These are phyloP conservation scores for Emys orbicularis DNA, from an alignment of 2,797 vertebrate genomes.

Conservation along the genomic window DNA sequence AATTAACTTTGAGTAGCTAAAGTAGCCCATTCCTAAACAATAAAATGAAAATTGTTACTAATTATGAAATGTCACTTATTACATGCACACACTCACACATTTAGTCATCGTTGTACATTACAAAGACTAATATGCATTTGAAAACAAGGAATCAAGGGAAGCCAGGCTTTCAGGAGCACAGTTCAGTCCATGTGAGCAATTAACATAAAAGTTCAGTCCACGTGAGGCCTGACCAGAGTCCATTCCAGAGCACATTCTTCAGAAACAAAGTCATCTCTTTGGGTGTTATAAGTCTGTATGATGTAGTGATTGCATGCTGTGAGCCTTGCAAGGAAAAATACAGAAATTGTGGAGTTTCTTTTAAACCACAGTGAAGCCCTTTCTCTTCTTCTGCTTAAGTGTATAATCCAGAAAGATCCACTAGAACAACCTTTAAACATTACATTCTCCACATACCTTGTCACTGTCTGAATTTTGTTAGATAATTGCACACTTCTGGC, in stretches of 20 bases:
- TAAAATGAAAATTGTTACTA: not conserved
- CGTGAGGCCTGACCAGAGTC: not conserved
- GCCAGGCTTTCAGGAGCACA: not conserved
- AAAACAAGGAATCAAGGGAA: slow-evolving; percentile 1
- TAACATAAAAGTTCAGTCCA: not conserved
- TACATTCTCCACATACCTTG: not conserved
- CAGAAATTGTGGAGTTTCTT: not conserved
- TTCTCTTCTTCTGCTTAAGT: not conserved
- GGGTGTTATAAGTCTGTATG: not conserved
- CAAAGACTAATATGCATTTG: not conserved
- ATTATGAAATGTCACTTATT: not conserved
- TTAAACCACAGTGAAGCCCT: not conserved
- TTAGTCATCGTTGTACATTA: not conserved
- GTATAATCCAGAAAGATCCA: not conserved
- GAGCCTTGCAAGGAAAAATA: not conserved
- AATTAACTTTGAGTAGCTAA: slow-evolving; percentile 28
- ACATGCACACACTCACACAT: not conserved
- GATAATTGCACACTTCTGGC: not conserved
- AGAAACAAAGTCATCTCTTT: slow-evolving; percentile 10
- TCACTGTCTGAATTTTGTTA: not conserved
- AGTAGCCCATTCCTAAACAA: not conserved
- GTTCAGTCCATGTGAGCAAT: not conserved
- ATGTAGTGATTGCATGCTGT: not conserved
- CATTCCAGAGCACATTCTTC: slow-evolving; percentile 12
- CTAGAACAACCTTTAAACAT: not conserved